phyloP scores from a whole-genome alignment of 2,113 vertebrate genomes.

The Lampris megalopsis region DNA sequence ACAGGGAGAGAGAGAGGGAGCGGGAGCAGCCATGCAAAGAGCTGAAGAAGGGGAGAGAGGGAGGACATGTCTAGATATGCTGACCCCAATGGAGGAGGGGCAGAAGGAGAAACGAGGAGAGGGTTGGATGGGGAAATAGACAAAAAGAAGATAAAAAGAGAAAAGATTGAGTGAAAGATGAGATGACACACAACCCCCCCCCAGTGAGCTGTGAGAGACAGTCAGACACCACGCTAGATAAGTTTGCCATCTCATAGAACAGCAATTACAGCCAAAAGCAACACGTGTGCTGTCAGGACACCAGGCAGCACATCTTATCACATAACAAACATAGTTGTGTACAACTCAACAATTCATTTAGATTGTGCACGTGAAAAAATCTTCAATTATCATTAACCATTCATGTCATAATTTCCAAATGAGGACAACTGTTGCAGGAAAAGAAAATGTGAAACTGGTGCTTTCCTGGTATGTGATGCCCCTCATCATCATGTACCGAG shows the following conservation, averaged over 20 bases:
- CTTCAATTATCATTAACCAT: no score
- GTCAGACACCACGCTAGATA: background rate
- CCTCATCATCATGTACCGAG: no score
- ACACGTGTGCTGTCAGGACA: background rate
- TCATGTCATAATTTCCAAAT: no score
- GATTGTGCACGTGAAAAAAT: no score
- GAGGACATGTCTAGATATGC: constrained; percentile 35
- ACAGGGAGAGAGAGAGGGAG: constrained; percentile 46
- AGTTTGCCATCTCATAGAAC: background rate
- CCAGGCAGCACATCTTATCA: background rate
- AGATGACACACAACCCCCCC: background rate
- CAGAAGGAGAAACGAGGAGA: background rate
- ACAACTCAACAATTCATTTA: no score
- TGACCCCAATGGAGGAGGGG: constrained; percentile 32
- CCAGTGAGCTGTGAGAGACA: background rate
- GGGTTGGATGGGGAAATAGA: constrained; percentile 5
- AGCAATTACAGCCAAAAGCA: background rate
- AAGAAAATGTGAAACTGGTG: no score
- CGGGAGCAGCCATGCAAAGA: constrained; percentile 47
- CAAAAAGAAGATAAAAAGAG: background rate
- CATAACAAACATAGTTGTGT: no score
- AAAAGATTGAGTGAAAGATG: background rate
- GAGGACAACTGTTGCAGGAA: no score
- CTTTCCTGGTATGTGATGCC: no score
- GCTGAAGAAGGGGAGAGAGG: constrained; percentile 15